A percentile compares a stretch with the other conserved stretches of the same genome.
Evolutionary conservation across 2,113 vertebrate species (phyloP).

Genomic region (Forbesichthys agassizii): DNA sequence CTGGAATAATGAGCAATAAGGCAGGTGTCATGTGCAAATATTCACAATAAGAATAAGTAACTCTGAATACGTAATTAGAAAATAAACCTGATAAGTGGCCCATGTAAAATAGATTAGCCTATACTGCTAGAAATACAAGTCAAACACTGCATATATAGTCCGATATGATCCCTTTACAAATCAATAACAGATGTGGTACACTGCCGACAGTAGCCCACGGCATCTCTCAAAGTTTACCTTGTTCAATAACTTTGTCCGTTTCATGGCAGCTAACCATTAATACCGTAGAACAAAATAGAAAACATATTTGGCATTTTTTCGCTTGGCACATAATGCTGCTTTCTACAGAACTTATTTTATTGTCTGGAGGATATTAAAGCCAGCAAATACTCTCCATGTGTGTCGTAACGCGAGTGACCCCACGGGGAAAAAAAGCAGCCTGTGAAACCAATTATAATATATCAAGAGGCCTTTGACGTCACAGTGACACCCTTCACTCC

Average conservation of each 20-base stretch:
- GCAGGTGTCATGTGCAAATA: too few species aligned
- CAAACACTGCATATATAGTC: too few species aligned
- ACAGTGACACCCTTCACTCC: too few species aligned
- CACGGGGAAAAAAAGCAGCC: neutral
- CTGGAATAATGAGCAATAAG: too few species aligned
- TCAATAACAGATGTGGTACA: neutral
- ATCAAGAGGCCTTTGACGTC: neutral
- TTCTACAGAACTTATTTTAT: neutral
- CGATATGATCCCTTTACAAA: too few species aligned
- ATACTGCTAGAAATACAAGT: too few species aligned
- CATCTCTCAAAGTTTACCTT: conserved; percentile 20
- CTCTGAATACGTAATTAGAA: too few species aligned
- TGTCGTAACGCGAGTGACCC: neutral
- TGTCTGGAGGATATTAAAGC: neutral
- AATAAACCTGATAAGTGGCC: too few species aligned
- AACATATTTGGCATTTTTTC: neutral
- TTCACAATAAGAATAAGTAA: too few species aligned
- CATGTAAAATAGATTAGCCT: too few species aligned
- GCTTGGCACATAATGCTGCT: conserved; percentile 23
- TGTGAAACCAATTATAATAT: conserved; percentile 57
- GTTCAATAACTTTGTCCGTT: neutral
- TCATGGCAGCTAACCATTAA: conserved; percentile 28
- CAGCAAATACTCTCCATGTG: neutral
- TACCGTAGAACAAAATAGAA: conserved; percentile 20
- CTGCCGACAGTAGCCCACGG: too few species aligned